Evolutionary conservation across 2,888 invertebrate species (phyloP).

Genomic region (Sminthurinus aureus): DNA sequence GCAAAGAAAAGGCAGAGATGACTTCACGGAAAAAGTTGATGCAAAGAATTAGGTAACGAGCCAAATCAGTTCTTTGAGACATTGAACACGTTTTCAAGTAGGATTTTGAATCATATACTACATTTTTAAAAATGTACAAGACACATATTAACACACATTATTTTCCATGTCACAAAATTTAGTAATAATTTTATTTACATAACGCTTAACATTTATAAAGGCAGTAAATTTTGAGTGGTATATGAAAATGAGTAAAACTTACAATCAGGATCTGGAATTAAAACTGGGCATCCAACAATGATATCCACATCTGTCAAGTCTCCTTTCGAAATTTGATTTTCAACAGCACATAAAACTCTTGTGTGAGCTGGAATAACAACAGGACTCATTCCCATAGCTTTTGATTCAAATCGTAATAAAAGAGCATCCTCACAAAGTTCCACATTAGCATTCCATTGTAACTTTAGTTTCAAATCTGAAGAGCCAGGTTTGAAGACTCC

Average conservation of each 20-base stretch:
- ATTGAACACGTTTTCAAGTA: neutral
- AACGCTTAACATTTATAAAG: no score
- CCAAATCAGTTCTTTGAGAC: conserved; percentile 23
- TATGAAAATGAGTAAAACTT: neutral
- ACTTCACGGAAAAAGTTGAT: conserved; percentile 39
- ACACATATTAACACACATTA: no score
- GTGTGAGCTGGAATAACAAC: conserved; percentile 29
- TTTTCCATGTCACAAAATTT: no score
- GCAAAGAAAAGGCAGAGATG: conserved; percentile 29
- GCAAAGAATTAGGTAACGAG: conserved; percentile 25
- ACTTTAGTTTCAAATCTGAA: neutral
- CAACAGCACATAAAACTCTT: conserved; percentile 29
- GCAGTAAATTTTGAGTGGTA: neutral
- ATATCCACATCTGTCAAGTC: conserved; percentile 37
- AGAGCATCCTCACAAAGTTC: conserved; percentile 23
- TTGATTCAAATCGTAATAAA: conserved; percentile 21
- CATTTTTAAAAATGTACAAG: no score
- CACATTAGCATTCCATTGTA: conserved; percentile 32
- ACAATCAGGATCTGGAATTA: conserved; percentile 32
- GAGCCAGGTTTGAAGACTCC: no score
- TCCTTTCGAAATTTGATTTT: conserved; percentile 21
- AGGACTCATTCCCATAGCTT: conserved; percentile 27
- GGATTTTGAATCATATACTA: neutral
- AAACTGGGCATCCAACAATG: conserved; percentile 36
- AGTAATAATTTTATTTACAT: no score